Conservation (phyloP, 1,140 invertebrate species). For the Solen grandis region DNA sequence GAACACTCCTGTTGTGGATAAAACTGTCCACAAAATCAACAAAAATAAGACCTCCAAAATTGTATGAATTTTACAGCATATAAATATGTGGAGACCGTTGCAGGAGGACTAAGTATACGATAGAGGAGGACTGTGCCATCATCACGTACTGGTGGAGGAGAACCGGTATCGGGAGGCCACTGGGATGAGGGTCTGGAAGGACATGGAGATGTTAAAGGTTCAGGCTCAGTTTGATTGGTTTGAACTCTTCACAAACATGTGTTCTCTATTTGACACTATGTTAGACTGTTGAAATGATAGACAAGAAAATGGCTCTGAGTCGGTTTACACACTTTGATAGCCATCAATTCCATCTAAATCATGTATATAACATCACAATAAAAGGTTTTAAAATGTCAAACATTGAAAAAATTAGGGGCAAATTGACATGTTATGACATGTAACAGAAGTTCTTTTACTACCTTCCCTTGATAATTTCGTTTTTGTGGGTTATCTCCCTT, state of each 20-base stretch:
- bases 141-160: conserved; percentile 12
- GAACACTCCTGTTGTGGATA: no score
- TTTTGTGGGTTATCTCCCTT: not conserved
- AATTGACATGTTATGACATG: no score
- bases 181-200: conserved; percentile 27
- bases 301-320: not conserved
- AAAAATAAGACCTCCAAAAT: no score
- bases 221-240: not conserved
- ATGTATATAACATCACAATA: no score
- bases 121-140: conserved; percentile 18
- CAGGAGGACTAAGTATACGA: conserved; percentile 29
- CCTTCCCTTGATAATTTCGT: no score
- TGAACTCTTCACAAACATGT: not conserved
- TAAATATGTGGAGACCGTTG: no score
- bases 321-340: not conserved
- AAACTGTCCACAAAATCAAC: no score
- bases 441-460: no score
- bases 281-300: not conserved
- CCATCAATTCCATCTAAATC: no score
- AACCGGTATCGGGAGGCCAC: conserved; percentile 14
- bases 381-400: no score
- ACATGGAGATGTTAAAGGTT: conserved; percentile 21
- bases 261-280: not conserved
- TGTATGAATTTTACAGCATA: no score
- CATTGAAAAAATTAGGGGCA: no score